Base-by-base conservation (phyloP, 1,140 invertebrate species). In the Luehdorfia chinensis region DNA sequence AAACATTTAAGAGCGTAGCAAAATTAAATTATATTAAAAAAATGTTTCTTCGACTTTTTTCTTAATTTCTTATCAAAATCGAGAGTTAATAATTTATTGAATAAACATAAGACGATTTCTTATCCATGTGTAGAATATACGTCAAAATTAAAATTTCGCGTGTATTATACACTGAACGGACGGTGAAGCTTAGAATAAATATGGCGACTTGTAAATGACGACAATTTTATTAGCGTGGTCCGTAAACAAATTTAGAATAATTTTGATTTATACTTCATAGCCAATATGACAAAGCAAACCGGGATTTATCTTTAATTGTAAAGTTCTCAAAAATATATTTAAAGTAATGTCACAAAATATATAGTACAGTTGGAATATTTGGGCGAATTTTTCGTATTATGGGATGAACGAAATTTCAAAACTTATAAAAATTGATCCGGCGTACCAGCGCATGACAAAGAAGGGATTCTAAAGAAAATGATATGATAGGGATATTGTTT, bases 271-370 rank as follows among this genome's bases (percentile, higher is more conserved):
- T 53, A 50, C 47, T 56, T 36, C 12, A 48, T 60, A 57, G 51
- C 30, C 43, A 51, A 58, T 59, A 47, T 59, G 44, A 55, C 23
- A 57, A 69, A 63, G 44, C 48, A 66, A 69, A 47, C 54, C 49
- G 61, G 64, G 64, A 60, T 63, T 60, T 41, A 53, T 49, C 27
- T 54, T 43, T 50, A 56, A 45, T 75, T 78, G 71, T 78, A 78
- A 72, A 78, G 46, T 57, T 64, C 60, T 75, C 75, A 74, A 75
- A 78, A 75, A 77, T 73, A 71, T 67, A 67, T 69, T 62, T 58
- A 69, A 64, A 55, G 34, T 41, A 66, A 62, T 36, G 30, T 55
- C 30, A 33, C 47, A 53, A 52, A 56, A 49, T 47, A 47, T 32
- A 48, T 46, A 44, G 36, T 46, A 55, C 47, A 41, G 25, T 43